Conservation (phyloP, 2,113 vertebrate genomes). For the Platichthys stellatus region DNA sequence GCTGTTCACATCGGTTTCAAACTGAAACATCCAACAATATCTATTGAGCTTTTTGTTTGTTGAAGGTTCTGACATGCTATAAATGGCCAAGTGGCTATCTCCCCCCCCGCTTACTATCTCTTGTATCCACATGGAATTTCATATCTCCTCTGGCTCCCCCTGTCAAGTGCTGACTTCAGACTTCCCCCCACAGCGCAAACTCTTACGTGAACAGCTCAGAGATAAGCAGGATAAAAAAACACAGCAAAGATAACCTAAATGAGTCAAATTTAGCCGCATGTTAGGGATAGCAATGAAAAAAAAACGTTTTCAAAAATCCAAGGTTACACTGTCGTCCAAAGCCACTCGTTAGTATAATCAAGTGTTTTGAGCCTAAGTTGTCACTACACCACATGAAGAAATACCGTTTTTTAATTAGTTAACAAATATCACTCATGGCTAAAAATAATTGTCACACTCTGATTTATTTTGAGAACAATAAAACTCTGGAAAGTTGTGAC, state of each 20-base stretch:
- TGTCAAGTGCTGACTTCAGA: conserved; percentile 66
- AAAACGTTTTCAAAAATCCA: conserved; percentile 1
- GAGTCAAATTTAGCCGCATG: conserved; percentile 61
- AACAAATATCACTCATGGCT: not conserved
- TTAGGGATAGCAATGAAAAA: conserved; percentile 34
- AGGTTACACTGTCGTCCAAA: conserved; percentile 21
- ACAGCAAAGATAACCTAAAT: conserved; percentile 57
- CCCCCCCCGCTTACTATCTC: conserved; percentile 23
- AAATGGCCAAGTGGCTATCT: conserved; percentile 55
- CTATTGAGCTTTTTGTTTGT: conserved; percentile 50
- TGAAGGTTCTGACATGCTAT: conserved; percentile 53
- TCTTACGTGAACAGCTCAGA: conserved; percentile 43
- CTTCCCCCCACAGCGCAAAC: conserved; percentile 40
- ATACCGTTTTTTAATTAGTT: not conserved
- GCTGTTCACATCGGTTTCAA: conserved; percentile 24
- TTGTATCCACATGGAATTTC: conserved; percentile 55
- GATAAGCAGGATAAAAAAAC: conserved; percentile 73
- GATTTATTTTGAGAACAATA: not conserved
- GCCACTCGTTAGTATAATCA: conserved; percentile 12
- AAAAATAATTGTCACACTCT: not conserved
- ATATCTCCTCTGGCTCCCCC: conserved; percentile 52
- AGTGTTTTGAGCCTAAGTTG: conserved; percentile 1
- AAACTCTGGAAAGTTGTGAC: not conserved
- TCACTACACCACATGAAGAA: not conserved
- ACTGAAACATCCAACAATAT: conserved; percentile 35